Conservation (phyloP, 2,888 invertebrate genomes). For the Chromoteleia sp. region DNA sequence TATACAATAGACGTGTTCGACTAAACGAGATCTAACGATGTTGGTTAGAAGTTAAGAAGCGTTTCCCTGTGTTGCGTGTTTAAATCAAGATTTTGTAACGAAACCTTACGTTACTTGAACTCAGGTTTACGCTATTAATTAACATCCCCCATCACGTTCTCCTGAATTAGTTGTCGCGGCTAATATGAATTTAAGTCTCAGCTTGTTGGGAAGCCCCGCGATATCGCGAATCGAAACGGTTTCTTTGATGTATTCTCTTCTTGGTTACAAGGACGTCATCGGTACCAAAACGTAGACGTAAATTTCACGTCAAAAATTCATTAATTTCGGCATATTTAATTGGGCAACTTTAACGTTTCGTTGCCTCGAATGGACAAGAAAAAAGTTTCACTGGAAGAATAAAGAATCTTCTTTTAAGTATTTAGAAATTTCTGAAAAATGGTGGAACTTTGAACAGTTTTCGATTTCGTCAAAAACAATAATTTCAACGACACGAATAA, state of each 20-base stretch:
- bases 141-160: conserved; percentile 57
- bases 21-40: conserved; percentile 7
- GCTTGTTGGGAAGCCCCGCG: conserved; percentile 78
- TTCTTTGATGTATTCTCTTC: conserved; percentile 76
- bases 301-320: background rate
- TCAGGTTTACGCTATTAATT: conserved; percentile 57
- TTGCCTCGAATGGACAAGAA: too few relatives aligned
- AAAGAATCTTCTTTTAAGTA: too few relatives aligned
- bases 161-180: conserved; percentile 58
- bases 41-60: background rate
- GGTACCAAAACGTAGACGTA: conserved; percentile 16
- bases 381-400: too few relatives aligned
- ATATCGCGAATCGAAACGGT: conserved; percentile 75
- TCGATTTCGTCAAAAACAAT: too few relatives aligned
- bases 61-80: conserved; percentile 18
- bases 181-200: conserved; percentile 71
- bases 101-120: conserved; percentile 53
- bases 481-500: too few relatives aligned
- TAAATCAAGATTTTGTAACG: conserved; percentile 49
- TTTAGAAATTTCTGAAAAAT: too few relatives aligned
- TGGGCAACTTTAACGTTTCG: too few relatives aligned
- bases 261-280: conserved; percentile 67
- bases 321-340: background rate
- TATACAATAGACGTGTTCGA: background rate
- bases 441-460: too few relatives aligned